Percentiles rank a stretch among this genome's conserved stretches.
Evolutionary conservation across 2,888 invertebrate species (phyloP).

Genomic region (Nomada fucata): DNA sequence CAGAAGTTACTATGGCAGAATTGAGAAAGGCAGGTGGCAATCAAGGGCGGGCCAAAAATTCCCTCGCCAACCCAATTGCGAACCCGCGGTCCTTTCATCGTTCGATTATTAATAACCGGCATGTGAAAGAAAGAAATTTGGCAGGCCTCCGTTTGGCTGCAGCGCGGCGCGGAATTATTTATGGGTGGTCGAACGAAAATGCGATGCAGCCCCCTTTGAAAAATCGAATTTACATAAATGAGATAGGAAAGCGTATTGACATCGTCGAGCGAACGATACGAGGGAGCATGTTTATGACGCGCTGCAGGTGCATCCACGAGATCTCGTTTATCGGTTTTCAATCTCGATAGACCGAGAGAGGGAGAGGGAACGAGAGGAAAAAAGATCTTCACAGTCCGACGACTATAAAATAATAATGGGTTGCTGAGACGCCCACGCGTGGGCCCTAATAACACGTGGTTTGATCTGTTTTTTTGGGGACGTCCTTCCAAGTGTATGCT

Average conservation of each 20-base stretch:
- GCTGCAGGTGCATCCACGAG: constrained; percentile 48
- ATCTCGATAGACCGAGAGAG: constrained; percentile 21
- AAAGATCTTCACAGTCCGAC: constrained; percentile 27
- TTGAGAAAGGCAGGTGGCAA: constrained; percentile 17
- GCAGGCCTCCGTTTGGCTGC: constrained; percentile 25
- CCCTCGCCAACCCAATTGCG: constrained; percentile 45
- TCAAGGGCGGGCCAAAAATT: constrained; percentile 28
- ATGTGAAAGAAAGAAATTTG: not conserved
- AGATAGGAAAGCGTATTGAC: constrained; percentile 36
- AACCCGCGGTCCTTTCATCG: constrained; percentile 36
- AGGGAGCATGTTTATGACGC: constrained; percentile 21
- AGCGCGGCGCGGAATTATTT: constrained; percentile 50
- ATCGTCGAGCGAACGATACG: not conserved
- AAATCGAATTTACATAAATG: constrained; percentile 50
- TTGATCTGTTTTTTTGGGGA: constrained; percentile 59
- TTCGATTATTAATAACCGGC: constrained; percentile 25
- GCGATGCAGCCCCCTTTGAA: not conserved
- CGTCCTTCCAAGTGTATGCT: constrained; percentile 47
- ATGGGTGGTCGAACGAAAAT: constrained; percentile 9
- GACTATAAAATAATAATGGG: constrained; percentile 70
- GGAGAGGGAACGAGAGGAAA: not conserved
- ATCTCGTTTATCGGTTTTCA: constrained; percentile 64
- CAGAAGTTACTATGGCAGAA: not conserved
- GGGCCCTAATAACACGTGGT: constrained; percentile 62
- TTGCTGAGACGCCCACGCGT: constrained; percentile 62